Conservation (phyloP, 2,888 invertebrate genomes). For the Bimastos eiseni region DNA sequence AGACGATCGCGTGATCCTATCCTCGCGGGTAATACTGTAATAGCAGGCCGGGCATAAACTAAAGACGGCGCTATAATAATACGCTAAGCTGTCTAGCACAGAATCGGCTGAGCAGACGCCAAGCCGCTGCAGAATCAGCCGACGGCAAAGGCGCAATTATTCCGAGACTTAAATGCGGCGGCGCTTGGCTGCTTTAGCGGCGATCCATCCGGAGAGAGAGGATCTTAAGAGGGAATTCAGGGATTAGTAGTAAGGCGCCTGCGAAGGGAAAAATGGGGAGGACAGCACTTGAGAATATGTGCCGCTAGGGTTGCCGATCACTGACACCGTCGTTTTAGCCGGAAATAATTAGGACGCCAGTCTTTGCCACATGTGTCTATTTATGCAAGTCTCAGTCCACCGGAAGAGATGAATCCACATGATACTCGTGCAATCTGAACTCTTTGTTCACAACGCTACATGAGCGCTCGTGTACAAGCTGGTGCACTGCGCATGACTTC, state of each 20-base stretch:
- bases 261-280: background rate
- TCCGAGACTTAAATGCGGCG: background rate
- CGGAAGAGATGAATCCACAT: background rate
- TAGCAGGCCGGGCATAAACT: background rate
- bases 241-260: background rate
- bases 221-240: background rate
- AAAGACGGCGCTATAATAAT: slow-evolving; percentile 13
- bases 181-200: background rate
- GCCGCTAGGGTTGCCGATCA: background rate
- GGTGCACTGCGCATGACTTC: too few relatives aligned
- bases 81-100: background rate
- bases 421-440: background rate
- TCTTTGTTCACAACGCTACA: too few relatives aligned
- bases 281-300: background rate
- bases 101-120: background rate
- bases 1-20: slow-evolving; percentile 13
- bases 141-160: slow-evolving; percentile 7
- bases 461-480: too few relatives aligned
- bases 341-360: background rate
- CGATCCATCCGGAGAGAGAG: background rate
- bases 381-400: background rate
- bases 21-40: background rate
- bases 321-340: background rate
- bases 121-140: background rate
- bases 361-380: background rate